These are phyloP conservation scores for Oriolus oriolus DNA, from an alignment of 2,113 vertebrate species.

Conservation along the genomic window DNA sequence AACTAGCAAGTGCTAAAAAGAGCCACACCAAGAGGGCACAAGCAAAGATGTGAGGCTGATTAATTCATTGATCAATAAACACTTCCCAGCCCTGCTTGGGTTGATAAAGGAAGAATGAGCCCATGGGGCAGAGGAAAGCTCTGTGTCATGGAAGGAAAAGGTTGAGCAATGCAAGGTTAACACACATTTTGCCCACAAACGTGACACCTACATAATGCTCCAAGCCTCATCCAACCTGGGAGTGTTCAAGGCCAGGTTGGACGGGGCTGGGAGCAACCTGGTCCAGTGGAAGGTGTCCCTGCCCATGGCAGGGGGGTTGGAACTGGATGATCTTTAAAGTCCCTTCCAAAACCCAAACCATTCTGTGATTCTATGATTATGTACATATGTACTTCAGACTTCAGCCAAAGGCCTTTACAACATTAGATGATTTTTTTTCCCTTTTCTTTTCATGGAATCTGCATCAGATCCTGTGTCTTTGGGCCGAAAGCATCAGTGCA, in stretches of 20 bases:
- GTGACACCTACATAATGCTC: not conserved
- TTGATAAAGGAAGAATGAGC: not conserved
- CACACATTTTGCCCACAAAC: not conserved
- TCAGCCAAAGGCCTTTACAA: not conserved
- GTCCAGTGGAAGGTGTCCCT: not conserved
- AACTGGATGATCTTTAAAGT: not conserved
- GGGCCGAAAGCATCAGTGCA: not conserved
- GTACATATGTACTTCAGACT: not conserved
- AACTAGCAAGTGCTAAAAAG: not conserved
- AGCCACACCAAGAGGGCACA: not conserved
- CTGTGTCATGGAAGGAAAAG: not conserved
- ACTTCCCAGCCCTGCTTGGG: not conserved
- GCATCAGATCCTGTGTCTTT: not conserved
- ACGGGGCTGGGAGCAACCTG: not conserved
- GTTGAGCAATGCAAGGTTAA: not conserved
- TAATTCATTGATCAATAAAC: not conserved
- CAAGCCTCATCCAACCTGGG: not conserved
- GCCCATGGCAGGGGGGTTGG: not conserved
- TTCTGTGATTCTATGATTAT: no score
- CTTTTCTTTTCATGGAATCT: not conserved
- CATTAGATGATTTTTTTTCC: fast-evolving
- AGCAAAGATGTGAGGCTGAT: not conserved
- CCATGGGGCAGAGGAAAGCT: not conserved
- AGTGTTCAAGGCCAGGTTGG: not conserved
- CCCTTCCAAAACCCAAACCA: not conserved